Evolutionary conservation across 2,113 vertebrate species (phyloP).

Genomic region (Campylomormyrus numenius): DNA sequence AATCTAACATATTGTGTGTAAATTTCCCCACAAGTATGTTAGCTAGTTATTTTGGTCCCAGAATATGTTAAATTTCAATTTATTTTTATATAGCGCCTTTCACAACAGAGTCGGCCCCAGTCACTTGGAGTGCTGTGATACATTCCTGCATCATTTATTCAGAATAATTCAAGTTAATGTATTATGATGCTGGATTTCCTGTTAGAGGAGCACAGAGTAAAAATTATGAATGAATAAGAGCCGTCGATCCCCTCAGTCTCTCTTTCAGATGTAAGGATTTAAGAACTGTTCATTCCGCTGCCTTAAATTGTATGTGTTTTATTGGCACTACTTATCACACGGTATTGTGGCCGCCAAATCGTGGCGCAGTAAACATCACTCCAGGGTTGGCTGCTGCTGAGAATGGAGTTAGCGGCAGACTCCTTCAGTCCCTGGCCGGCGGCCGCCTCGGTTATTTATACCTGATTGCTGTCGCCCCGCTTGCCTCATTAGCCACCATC

Average conservation of each 20-base stretch:
- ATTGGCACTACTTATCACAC: background rate
- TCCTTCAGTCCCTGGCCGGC: background rate
- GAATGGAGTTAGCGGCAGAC: background rate
- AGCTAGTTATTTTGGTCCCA: background rate
- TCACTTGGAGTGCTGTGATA: background rate
- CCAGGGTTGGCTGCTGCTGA: background rate
- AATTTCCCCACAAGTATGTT: background rate
- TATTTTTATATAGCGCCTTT: background rate
- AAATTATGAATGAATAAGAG: background rate
- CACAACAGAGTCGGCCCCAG: background rate
- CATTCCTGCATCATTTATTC: background rate
- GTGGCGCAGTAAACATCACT: background rate
- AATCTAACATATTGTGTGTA: background rate
- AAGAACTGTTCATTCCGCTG: background rate
- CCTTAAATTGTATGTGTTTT: background rate
- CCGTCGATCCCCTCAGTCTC: background rate
- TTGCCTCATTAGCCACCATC: background rate
- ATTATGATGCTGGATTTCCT: background rate
- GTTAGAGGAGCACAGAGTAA: background rate
- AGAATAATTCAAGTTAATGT: background rate
- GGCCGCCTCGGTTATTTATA: background rate
- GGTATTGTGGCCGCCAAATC: background rate
- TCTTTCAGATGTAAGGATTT: background rate
- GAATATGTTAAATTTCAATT: background rate
- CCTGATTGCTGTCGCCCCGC: background rate